Percentiles rank a stretch among this genome's conserved stretches.
Conservation (phyloP, 2,888 invertebrate genomes). For the Agapetus fuscipes region DNA sequence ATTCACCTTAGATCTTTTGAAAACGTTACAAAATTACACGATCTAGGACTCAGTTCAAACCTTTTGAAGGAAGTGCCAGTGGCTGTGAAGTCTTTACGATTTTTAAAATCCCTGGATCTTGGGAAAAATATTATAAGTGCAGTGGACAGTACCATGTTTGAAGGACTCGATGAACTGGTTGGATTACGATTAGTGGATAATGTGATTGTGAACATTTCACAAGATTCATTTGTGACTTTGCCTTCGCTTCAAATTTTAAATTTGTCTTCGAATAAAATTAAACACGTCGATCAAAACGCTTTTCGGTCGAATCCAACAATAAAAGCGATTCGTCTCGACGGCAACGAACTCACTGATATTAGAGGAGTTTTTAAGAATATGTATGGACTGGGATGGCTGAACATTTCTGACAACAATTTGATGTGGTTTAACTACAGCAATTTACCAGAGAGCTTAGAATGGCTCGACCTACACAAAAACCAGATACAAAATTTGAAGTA, state of each 20-base stretch:
- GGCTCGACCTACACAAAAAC: conserved; percentile 75
- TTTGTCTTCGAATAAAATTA: conserved; percentile 69
- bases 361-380: conserved; percentile 67
- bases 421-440: conserved; percentile 74
- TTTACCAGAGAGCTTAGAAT: conserved; percentile 64
- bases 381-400: conserved; percentile 67
- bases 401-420: conserved; percentile 70
- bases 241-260: conserved; percentile 69
- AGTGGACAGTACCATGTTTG: conserved; percentile 62
- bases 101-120: conserved; percentile 68
- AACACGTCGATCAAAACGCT: conserved; percentile 66
- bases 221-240: conserved; percentile 61
- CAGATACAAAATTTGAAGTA: conserved; percentile 63
- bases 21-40: conserved; percentile 69
- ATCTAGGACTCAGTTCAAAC: conserved; percentile 68
- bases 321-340: conserved; percentile 66
- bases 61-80: conserved; percentile 58
- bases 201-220: conserved; percentile 64
- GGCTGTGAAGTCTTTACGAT: conserved; percentile 58
- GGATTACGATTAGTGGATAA: conserved; percentile 73
- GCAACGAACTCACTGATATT: conserved; percentile 67
- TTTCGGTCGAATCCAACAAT: conserved; percentile 65
- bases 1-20: conserved; percentile 63
- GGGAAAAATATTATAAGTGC: conserved; percentile 71
- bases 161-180: conserved; percentile 63